Evolutionary conservation across 2,797 vertebrate genomes (phyloP), one percentile per base, ranked within the genome.

Genomic region (Sebastes miniatus): DNA sequence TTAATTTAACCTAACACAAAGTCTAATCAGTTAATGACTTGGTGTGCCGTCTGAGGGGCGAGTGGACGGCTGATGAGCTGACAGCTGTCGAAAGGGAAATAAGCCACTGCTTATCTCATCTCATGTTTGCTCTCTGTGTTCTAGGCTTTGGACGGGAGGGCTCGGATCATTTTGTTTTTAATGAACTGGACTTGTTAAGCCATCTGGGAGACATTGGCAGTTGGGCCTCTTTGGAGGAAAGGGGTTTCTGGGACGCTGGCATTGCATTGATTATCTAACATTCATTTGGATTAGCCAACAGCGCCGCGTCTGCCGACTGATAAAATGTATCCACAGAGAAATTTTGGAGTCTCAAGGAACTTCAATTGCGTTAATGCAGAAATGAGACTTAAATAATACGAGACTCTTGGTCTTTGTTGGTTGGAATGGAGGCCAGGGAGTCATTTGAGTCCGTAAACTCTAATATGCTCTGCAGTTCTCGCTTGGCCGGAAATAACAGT

Each of bases 1-100:
- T 85, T 80, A 69, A 80, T 85, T 69, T 27, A 69, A 74, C 69
- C 74, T 11, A 70, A 77, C 81, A 75, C 68, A 72, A 69, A 72
- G 73, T 80, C 52, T 79, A 79, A 90, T 91, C 80, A 81, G 80
- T 83, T 81, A 77, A 88, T 75, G 80, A 80, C 56, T 83, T 59
- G 27, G 34, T 69, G 71, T 80, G 83, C 77, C 75, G 79, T 63
- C 73, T 68, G 69, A 79, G 69, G 88, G 87, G 76, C 29, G 77
- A 83, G 62, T 25, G 82, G 29, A 39, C 4, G 50, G 77, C 85
- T 85, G 89, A 92, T 77, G 92, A 92, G 91, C 88, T 76, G 91
- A 93, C 94, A 94, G 94, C 94, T 93, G 93, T 93, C 81, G 78
- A 36, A 79, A 88, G 86, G 87, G 86, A 90, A 84, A 92, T 91